Conservation (phyloP, 2,113 vertebrate genomes). For the cattle (Bos taurus) region ARS-UCD2.0 NC_037344.1:12246001-12246500, state of each 20-base stretch:
- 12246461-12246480: neutral
- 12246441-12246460: neutral
- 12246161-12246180: neutral
- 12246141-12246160: neutral
- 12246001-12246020: neutral
- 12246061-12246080: neutral
- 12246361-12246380: neutral
- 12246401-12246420: neutral
- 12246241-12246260: neutral
- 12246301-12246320: neutral
- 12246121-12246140: neutral
- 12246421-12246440: neutral
- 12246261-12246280: neutral
- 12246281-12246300: neutral
- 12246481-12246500: neutral
- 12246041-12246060: neutral
- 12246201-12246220: neutral
- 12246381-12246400: neutral
- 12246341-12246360: neutral
- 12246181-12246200: neutral
- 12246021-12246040: neutral
- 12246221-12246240: fast-evolving
- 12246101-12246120: neutral
- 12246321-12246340: neutral
- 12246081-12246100: neutral